Percentiles rank a stretch among this genome's conserved stretches.
Evolutionary conservation across 2,888 invertebrate genomes (phyloP).

Genomic region (Harmothoe impar): DNA sequence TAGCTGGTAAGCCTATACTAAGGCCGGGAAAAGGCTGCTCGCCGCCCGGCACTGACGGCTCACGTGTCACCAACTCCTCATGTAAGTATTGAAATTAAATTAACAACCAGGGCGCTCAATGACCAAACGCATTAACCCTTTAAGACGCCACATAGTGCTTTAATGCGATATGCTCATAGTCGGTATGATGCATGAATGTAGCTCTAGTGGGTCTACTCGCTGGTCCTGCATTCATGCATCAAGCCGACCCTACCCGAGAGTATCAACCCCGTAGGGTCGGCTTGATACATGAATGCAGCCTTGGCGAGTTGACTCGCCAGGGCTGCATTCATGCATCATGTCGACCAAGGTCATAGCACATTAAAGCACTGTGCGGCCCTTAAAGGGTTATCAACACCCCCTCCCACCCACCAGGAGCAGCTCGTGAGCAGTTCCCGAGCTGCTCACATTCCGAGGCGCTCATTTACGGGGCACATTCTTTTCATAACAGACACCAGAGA

Average conservation of each 20-base stretch:
- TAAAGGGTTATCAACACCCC: neutral
- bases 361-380: too few species aligned
- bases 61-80: neutral
- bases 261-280: too few species aligned
- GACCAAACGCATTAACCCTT: neutral
- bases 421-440: neutral
- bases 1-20: neutral
- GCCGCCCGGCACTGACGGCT: too few species aligned
- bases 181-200: too few species aligned
- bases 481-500: constrained; percentile 3
- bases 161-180: neutral
- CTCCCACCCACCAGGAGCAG: neutral
- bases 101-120: constrained; percentile 14
- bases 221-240: too few species aligned
- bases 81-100: constrained; percentile 38
- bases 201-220: too few species aligned
- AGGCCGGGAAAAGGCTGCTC: too few species aligned
- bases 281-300: too few species aligned
- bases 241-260: too few species aligned
- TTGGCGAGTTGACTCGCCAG: too few species aligned
- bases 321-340: too few species aligned
- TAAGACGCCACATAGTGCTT: neutral
- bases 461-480: constrained; percentile 8
- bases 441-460: neutral
- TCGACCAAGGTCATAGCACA: too few species aligned